A percentile compares a stretch with the other conserved stretches of the same genome.
These are phyloP conservation scores for Oreotrochilus melanogaster DNA, from an alignment of 2,113 vertebrate genomes.

Conservation along the genomic window DNA sequence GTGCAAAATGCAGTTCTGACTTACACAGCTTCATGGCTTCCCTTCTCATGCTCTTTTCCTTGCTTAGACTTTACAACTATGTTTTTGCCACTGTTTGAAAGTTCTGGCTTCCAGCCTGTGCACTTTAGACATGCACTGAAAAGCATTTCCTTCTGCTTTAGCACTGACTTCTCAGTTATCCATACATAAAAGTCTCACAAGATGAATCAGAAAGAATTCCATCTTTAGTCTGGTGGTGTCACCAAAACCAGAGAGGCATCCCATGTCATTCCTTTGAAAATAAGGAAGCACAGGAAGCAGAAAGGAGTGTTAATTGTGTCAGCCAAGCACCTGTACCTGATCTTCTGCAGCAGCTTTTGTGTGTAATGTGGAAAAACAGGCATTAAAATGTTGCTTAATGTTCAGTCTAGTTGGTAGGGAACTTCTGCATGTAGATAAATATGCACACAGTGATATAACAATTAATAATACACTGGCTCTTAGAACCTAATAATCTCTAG, in stretches of 20 bases:
- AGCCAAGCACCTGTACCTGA: neutral
- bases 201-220: neutral
- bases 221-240: neutral
- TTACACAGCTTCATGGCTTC: neutral
- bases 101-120: neutral
- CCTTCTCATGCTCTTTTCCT: neutral
- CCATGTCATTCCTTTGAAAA: neutral
- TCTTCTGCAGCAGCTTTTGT: neutral
- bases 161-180: neutral
- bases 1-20: neutral
- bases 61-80: neutral
- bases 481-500: neutral
- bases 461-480: neutral
- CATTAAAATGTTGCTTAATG: neutral
- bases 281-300: neutral
- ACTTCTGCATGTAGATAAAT: neutral
- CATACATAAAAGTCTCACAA: neutral
- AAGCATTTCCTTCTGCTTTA: slow-evolving; percentile 6
- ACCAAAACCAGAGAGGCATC: neutral
- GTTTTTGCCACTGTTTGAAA: neutral
- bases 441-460: neutral
- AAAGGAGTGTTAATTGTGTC: neutral
- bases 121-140: neutral
- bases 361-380: neutral
- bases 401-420: neutral